Conservation (phyloP, 2,888 invertebrate genomes). For the Zaprionus bogoriensis region DNA sequence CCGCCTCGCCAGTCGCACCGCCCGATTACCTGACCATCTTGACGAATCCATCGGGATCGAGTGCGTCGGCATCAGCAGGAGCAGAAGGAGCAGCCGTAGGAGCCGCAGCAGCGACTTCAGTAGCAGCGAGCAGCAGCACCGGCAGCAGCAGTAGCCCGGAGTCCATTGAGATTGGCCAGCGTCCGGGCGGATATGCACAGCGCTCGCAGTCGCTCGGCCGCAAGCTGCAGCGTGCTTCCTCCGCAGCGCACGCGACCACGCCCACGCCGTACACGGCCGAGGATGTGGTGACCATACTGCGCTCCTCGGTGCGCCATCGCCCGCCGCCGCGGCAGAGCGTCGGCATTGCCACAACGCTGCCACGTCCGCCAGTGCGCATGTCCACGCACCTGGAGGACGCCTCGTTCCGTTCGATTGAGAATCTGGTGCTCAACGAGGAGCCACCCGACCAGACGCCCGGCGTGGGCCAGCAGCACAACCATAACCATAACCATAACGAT, state of each 20-base stretch:
- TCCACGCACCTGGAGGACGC: conserved; percentile 63
- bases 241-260: conserved; percentile 14
- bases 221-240: conserved; percentile 51
- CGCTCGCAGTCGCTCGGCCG: conserved; percentile 76
- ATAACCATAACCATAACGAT: too few relatives aligned
- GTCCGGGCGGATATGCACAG: conserved; percentile 57
- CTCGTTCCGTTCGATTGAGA: conserved; percentile 79
- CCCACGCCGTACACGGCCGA: conserved; percentile 73
- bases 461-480: conserved; percentile 30
- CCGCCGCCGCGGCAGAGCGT: conserved; percentile 30
- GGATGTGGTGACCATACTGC: conserved; percentile 80
- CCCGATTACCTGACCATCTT: conserved; percentile 77
- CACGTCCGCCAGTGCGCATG: conserved; percentile 57
- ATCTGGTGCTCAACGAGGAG: conserved; percentile 80
- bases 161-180: conserved; percentile 70
- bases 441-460: conserved; percentile 79
- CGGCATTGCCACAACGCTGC: conserved; percentile 48
- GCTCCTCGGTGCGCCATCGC: conserved; percentile 72
- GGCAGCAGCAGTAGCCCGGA: conserved; percentile 55
- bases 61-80: neutral
- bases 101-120: conserved; percentile 58
- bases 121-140: conserved; percentile 52
- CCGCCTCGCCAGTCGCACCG: conserved; percentile 60
- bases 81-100: conserved; percentile 14
- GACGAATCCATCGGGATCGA: conserved; percentile 56